Evolutionary conservation across 1,140 invertebrate genomes (phyloP).

Genomic region (Bombus waltoni): DNA sequence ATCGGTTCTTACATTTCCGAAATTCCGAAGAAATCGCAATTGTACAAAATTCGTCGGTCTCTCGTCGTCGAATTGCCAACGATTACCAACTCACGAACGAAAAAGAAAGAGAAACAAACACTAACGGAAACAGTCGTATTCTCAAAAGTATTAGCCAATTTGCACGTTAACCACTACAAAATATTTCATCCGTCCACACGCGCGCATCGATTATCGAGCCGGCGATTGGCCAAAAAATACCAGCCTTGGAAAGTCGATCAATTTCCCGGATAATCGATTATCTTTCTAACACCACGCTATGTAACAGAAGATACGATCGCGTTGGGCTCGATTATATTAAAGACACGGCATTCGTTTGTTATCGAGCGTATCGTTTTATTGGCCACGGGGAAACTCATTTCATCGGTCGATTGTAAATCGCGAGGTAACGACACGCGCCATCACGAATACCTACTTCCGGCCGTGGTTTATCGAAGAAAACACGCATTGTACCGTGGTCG

Average conservation of each 20-base stretch:
- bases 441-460: neutral
- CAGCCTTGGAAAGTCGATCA: neutral
- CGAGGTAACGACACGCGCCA: neutral
- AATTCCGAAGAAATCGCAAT: too few species aligned
- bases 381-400: neutral
- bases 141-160: too few species aligned
- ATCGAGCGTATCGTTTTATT: neutral
- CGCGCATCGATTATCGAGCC: too few species aligned
- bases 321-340: neutral
- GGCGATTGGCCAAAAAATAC: neutral
- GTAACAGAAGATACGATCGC: neutral
- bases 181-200: too few species aligned
- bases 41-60: too few species aligned
- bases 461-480: neutral
- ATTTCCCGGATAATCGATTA: neutral
- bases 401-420: constrained; percentile 1
- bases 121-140: too few species aligned
- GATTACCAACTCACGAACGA: too few species aligned
- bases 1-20: too few species aligned
- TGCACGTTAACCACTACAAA: too few species aligned
- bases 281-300: neutral
- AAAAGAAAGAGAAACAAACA: too few species aligned
- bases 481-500: neutral
- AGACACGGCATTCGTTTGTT: neutral
- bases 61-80: too few species aligned